phyloP scores from a whole-genome alignment of 2,888 invertebrate genomes.

The Muschampia staudingeri region DNA sequence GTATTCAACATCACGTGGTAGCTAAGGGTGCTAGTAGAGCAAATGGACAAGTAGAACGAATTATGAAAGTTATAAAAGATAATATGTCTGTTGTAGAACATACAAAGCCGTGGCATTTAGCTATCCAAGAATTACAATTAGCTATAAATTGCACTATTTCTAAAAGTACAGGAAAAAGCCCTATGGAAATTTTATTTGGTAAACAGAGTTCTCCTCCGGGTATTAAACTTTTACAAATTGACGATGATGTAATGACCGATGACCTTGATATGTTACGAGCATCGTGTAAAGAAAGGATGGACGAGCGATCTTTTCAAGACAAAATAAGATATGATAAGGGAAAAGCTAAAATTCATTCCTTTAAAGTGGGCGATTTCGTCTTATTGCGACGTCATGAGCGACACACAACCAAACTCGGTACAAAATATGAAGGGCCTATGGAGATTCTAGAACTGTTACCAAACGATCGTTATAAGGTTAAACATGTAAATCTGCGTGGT shows the following conservation, averaged over 20 bases:
- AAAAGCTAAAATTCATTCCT: conserved; percentile 26
- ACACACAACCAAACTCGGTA: conserved; percentile 22
- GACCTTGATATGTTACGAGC: not conserved
- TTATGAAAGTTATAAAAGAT: conserved; percentile 55
- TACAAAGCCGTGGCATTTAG: conserved; percentile 42
- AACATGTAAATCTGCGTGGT: not conserved
- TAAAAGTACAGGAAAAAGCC: conserved; percentile 51
- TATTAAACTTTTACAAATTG: not conserved
- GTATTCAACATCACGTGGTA: conserved; percentile 52
- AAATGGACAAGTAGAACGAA: conserved; percentile 53
- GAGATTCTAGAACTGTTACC: not conserved
- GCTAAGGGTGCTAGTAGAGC: conserved; percentile 55
- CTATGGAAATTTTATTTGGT: conserved; percentile 24
- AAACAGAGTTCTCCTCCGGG: not conserved
- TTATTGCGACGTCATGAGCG: conserved; percentile 37
- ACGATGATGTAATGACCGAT: not conserved
- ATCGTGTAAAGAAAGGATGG: not conserved
- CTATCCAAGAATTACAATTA: conserved; percentile 53
- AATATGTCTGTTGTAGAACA: conserved; percentile 50
- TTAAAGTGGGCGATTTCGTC: conserved; percentile 37
- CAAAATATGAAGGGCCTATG: not conserved
- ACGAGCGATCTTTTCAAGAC: not conserved
- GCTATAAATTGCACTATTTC: conserved; percentile 60
- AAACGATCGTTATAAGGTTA: not conserved
- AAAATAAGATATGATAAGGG: conserved; percentile 7